Base-by-base conservation (phyloP, 2,888 invertebrate species). In the Macrosiphum euphorbiae region DNA sequence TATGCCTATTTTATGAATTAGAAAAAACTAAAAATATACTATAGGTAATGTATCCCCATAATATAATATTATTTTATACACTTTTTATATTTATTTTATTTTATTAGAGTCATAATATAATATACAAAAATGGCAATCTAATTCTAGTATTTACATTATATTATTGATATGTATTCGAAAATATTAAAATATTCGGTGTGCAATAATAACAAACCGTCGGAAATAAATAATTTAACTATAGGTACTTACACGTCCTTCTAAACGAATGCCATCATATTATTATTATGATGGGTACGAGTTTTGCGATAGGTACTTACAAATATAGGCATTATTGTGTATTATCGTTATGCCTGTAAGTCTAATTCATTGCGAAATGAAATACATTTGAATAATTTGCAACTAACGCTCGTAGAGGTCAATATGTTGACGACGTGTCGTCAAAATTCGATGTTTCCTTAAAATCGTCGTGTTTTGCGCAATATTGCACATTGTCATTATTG, bases 381-480 rank as follows among this genome's bases (percentile, higher is more conserved):
- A 58, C 8, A 47, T 61, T 89, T 89, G 44, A 89, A 61, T 89
- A 89, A 89, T 89, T 13, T 88, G 88, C 85, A 50, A 47, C 44
- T 5, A 16, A 50, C 47, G 13, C 11, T 41, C 3, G 10, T 10
- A 8, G n/a, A 61, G 61, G 44, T 89, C 61, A 88, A 55, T n/a
- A 50, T 13, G 52, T n/a, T 2, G 88, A 55, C 35, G 52, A 35
- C 28, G n/a, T 84, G 13, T n/a, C 3, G 26, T 47, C 86, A 24
- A 52, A 52, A 88, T 88, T 24, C 24, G 24, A 88, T 24, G 24
- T 88, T 88, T 52, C 35, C 52, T 88, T 52, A 87, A 35, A 78
- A 85, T 44, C 5, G 5, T 85, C 11, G 1, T 44, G 26, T 26
- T 16, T 84, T 84, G 8, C 2, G 3, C 4, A 35, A 84, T 41